Percentiles rank a stretch among this genome's conserved stretches.
phyloP scores from a whole-genome alignment of 2,888 invertebrate genomes.

The Oscheius sp. region DNA sequence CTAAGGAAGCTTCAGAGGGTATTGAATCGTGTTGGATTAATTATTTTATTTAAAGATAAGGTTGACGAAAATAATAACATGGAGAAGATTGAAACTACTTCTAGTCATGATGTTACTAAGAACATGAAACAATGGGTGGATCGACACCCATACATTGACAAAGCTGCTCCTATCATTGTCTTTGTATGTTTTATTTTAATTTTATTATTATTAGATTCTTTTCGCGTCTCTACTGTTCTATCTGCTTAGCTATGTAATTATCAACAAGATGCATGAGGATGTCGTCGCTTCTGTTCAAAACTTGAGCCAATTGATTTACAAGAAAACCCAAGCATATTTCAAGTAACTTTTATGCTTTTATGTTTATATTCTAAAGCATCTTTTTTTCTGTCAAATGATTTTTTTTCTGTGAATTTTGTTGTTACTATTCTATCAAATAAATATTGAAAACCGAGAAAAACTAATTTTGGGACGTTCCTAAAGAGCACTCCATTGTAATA shows the following conservation, averaged over 20 bases:
- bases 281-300: not conserved
- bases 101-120: not conserved
- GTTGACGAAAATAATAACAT: constrained; percentile 10
- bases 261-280: not conserved
- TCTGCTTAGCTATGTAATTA: not conserved
- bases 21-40: not conserved
- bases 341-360: not conserved
- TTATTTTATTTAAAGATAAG: not conserved
- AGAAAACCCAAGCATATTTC: not conserved
- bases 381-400: not conserved
- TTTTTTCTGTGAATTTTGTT: not conserved
- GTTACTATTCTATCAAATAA: not conserved
- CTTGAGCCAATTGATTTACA: not conserved
- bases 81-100: not conserved
- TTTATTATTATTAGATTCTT: not conserved
- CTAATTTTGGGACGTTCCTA: too few species aligned
- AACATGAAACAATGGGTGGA: constrained; percentile 3
- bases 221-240: not conserved
- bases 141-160: not conserved
- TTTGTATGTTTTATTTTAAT: not conserved
- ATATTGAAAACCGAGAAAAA: not conserved
- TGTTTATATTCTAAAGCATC: not conserved
- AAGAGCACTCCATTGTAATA: not conserved
- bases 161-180: not conserved
- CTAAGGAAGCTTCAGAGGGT: not conserved